These are phyloP conservation scores for Ranitomeya imitator DNA, from an alignment of 2,113 vertebrate genomes.

Conservation along the genomic window DNA sequence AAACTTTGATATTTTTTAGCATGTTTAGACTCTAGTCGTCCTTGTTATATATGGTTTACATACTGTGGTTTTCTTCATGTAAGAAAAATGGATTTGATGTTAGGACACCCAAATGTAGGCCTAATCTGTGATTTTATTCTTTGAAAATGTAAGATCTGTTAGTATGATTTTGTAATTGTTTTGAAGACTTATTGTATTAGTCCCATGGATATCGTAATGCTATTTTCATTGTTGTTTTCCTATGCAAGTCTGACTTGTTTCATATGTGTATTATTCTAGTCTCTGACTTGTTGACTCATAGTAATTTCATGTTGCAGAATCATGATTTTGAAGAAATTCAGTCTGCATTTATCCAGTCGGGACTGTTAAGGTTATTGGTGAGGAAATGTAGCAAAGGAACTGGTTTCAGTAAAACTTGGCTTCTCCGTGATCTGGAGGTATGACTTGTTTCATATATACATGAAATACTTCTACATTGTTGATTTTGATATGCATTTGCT, in stretches of 20 bases:
- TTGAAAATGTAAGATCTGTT: too few relatives aligned
- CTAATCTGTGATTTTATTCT: too few relatives aligned
- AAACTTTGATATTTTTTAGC: too few relatives aligned
- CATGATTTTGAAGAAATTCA: constrained; percentile 85
- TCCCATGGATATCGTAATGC: too few relatives aligned
- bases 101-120: too few relatives aligned
- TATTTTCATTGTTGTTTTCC: too few relatives aligned
- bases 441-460: neutral
- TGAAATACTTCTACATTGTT: neutral
- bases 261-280: neutral
- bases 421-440: constrained; percentile 91
- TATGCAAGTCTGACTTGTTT: neutral
- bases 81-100: too few relatives aligned
- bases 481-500: neutral
- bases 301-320: constrained; percentile 70
- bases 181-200: too few relatives aligned
- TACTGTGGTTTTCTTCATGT: too few relatives aligned
- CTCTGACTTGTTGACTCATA: neutral
- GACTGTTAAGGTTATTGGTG: constrained; percentile 89
- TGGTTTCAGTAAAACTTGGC: constrained; percentile 97
- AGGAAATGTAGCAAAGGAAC: constrained; percentile 97
- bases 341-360: constrained; percentile 83
- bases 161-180: too few relatives aligned
- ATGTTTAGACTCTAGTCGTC: too few relatives aligned
- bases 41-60: too few relatives aligned